Evolutionary conservation across 2,888 invertebrate genomes (phyloP).

Genomic region (Aromia moschata): DNA sequence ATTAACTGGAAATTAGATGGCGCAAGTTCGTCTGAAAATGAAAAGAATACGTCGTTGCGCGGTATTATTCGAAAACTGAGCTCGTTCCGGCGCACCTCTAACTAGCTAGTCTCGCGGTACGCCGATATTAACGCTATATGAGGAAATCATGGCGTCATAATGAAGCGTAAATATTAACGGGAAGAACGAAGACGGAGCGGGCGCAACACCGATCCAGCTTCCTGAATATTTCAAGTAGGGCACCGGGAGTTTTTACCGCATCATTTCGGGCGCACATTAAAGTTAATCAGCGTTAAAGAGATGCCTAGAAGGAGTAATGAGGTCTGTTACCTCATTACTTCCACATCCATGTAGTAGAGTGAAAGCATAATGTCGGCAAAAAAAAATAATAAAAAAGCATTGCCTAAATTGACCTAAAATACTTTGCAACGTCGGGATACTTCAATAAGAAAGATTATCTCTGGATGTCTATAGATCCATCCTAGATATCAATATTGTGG

Average conservation of each 20-base stretch:
- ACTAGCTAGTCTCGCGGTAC: constrained; percentile 44
- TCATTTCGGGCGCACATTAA: constrained; percentile 25
- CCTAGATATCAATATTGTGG: no score
- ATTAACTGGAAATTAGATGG: constrained; percentile 65
- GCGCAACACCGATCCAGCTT: constrained; percentile 31
- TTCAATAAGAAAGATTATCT: no score
- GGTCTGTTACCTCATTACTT: no score
- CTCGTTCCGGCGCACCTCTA: constrained; percentile 48
- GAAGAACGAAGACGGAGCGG: constrained; percentile 41
- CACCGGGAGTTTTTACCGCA: constrained; percentile 14
- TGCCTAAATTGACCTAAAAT: no score
- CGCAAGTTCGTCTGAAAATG: constrained; percentile 62
- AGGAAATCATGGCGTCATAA: constrained; percentile 50
- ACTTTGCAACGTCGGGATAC: no score
- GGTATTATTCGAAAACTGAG: constrained; percentile 61
- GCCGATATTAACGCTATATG: constrained; percentile 52
- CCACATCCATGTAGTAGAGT: no score
- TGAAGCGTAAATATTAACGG: constrained; percentile 58
- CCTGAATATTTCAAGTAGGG: constrained; percentile 34
- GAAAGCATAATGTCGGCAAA: no score
- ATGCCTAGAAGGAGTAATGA: neutral
- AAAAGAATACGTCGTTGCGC: constrained; percentile 61
- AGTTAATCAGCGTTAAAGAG: neutral
- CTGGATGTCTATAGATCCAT: no score
- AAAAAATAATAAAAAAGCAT: no score